phyloP scores from a whole-genome alignment of 2,113 vertebrate genomes.

The Spheniscus mendiculus region DNA sequence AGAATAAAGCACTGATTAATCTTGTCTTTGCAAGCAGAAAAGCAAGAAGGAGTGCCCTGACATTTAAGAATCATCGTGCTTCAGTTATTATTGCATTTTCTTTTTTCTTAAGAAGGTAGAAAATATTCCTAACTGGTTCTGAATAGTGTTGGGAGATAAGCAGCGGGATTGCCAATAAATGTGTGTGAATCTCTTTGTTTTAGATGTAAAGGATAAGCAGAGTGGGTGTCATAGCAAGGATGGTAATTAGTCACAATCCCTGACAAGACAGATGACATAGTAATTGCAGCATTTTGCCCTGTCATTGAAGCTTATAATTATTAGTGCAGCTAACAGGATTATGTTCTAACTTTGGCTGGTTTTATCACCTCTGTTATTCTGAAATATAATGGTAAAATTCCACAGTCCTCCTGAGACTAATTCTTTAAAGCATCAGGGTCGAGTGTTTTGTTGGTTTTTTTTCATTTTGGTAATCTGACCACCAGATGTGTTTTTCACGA shows the following conservation, averaged over 20 bases:
- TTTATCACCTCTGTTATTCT: constrained; percentile 70
- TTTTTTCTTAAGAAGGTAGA: not conserved
- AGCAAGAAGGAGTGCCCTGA: not conserved
- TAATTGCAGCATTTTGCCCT: constrained; percentile 84
- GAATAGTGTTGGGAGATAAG: constrained; percentile 32
- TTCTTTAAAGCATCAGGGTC: constrained; percentile 29
- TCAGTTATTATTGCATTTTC: constrained; percentile 16
- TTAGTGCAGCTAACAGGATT: constrained; percentile 74
- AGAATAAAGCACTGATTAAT: not conserved
- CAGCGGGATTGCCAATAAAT: not conserved
- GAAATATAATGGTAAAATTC: constrained; percentile 68
- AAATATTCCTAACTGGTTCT: constrained; percentile 32
- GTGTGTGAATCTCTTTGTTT: constrained; percentile 56
- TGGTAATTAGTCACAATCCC: constrained; percentile 82
- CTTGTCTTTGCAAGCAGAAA: not conserved
- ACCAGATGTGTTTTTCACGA: not conserved
- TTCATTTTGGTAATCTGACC: not conserved
- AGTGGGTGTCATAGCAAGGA: constrained; percentile 62
- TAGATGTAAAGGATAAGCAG: constrained; percentile 64
- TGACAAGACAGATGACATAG: constrained; percentile 78
- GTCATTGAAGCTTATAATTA: constrained; percentile 86
- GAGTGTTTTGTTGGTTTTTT: not conserved
- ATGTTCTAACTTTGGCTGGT: constrained; percentile 65
- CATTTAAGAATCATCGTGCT: not conserved
- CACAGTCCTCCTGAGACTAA: constrained; percentile 16